Conservation (phyloP, 2,113 vertebrate species). For the Parotia lawesii region DNA sequence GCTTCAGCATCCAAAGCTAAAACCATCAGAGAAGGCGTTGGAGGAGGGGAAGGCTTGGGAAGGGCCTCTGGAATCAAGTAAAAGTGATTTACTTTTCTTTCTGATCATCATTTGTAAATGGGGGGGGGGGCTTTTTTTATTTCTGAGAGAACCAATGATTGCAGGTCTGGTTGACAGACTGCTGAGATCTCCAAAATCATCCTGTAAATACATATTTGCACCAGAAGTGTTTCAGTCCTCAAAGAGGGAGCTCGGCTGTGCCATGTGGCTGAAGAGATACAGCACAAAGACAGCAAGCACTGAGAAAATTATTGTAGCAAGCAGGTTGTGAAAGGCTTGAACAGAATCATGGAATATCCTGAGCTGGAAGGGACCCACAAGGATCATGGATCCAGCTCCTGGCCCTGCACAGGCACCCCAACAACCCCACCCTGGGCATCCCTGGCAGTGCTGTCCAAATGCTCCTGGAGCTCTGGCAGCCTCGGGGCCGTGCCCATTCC, state of each 20-base stretch:
- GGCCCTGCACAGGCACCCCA: background rate
- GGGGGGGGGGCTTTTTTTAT: fast-evolving
- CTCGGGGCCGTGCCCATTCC: background rate
- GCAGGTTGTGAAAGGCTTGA: background rate
- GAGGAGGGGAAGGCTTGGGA: background rate
- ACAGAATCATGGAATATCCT: background rate
- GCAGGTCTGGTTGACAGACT: background rate
- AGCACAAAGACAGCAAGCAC: fast-evolving
- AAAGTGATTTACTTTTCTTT: background rate
- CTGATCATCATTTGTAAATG: background rate
- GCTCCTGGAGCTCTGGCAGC: background rate
- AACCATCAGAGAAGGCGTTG: background rate
- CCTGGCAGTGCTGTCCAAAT: background rate
- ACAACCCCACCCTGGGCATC: fast-evolving
- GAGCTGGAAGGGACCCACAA: background rate
- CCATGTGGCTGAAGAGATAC: background rate
- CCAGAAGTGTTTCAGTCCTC: background rate
- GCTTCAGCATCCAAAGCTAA: background rate
- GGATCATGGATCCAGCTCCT: background rate
- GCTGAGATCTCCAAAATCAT: background rate
- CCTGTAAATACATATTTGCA: background rate
- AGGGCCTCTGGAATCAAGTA: background rate
- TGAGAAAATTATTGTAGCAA: background rate
- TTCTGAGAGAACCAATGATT: background rate
- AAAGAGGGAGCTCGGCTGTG: background rate